Percentiles rank a stretch among this genome's conserved stretches.
Evolutionary conservation across 2,113 vertebrate species (phyloP).

Genomic region (Calonectris borealis): DNA sequence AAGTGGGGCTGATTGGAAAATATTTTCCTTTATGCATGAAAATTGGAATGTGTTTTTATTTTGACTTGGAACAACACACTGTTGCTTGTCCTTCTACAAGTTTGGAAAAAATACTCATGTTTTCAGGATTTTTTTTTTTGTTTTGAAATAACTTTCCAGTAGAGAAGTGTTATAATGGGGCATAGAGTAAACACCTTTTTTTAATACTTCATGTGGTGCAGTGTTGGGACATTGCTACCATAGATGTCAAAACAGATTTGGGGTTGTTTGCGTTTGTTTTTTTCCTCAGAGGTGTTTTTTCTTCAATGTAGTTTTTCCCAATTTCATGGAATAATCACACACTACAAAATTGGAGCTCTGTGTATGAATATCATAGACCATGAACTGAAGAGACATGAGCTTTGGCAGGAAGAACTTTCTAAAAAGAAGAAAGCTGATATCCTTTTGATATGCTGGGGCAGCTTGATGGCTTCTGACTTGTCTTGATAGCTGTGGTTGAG

Average conservation of each 20-base stretch:
- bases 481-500: background rate
- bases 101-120: background rate
- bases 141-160: background rate
- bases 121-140: background rate
- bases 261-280: background rate
- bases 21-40: background rate
- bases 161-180: background rate
- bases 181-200: background rate
- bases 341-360: conserved; percentile 92
- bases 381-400: conserved; percentile 90
- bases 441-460: conserved; percentile 71
- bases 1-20: background rate
- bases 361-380: conserved; percentile 95
- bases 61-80: background rate
- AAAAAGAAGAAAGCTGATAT: conserved; percentile 95
- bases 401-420: conserved; percentile 93
- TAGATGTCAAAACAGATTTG: background rate
- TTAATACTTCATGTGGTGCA: background rate
- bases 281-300: conserved; percentile 25
- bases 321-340: conserved; percentile 91
- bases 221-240: background rate
- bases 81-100: background rate
- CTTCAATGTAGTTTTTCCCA: conserved; percentile 85
- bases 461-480: background rate
- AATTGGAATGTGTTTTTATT: background rate